These are phyloP conservation scores for Ips nitidus DNA, from an alignment of 1,140 invertebrate genomes.

Conservation along the genomic window DNA sequence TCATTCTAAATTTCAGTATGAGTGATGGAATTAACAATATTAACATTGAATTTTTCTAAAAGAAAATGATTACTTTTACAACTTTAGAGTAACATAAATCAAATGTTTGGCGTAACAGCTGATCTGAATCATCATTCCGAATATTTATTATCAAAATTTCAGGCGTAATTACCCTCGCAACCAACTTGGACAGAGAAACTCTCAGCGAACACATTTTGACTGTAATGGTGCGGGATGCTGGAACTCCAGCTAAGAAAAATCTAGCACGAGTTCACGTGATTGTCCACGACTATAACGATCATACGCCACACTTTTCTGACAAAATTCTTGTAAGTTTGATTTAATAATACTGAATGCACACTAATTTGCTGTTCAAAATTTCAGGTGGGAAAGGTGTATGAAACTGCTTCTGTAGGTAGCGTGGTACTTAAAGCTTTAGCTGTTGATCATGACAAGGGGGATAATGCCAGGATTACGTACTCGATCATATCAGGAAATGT, in stretches of 20 bases:
- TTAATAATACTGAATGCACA: not conserved
- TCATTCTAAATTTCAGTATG: too few species aligned
- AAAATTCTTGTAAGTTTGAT: slow-evolving; percentile 57
- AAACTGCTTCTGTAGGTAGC: slow-evolving; percentile 73
- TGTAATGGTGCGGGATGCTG: slow-evolving; percentile 88
- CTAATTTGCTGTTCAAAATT: not conserved
- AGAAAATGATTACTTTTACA: too few species aligned
- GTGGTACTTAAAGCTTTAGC: slow-evolving; percentile 73
- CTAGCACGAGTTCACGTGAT: slow-evolving; percentile 80
- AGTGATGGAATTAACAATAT: too few species aligned
- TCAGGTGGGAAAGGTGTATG: slow-evolving; percentile 70
- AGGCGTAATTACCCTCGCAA: slow-evolving; percentile 70
- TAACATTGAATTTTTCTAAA: too few species aligned
- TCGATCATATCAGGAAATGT: slow-evolving; percentile 83
- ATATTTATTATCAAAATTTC: not conserved
- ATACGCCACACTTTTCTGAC: slow-evolving; percentile 79
- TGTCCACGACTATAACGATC: slow-evolving; percentile 88
- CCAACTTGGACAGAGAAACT: slow-evolving; percentile 77
- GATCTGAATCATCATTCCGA: too few species aligned
- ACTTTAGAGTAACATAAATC: too few species aligned
- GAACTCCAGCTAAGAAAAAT: slow-evolving; percentile 80
- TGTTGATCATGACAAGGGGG: slow-evolving; percentile 78
- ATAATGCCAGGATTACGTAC: slow-evolving; percentile 78
- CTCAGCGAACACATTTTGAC: slow-evolving; percentile 82
- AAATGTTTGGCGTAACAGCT: too few species aligned